These are phyloP conservation scores for Tragelaphus scriptus DNA, from an alignment of 2,113 vertebrate species.

Conservation along the genomic window DNA sequence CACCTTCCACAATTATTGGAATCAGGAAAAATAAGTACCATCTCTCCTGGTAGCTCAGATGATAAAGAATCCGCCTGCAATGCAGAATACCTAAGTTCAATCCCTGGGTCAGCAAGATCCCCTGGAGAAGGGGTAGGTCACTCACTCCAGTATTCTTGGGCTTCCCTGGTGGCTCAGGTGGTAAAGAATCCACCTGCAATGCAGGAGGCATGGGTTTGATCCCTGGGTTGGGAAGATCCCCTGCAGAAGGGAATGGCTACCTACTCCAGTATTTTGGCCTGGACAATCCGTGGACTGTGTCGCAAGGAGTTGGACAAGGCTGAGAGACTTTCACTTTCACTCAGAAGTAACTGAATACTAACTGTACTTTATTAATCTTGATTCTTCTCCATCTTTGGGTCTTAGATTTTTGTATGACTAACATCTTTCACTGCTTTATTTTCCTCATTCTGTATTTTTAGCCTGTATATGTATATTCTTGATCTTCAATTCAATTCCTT, in stretches of 20 bases:
- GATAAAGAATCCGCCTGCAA: accelerated
- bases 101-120: not conserved
- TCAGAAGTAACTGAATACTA: not conserved
- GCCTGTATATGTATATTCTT: not conserved
- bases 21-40: not conserved
- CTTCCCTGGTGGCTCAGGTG: not conserved
- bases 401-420: not conserved
- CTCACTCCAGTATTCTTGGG: not conserved
- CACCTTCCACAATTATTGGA: not conserved
- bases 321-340: not conserved
- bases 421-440: not conserved
- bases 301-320: not conserved
- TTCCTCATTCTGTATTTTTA: not conserved
- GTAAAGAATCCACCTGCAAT: not conserved
- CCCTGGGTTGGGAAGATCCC: not conserved
- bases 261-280: not conserved
- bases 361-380: not conserved
- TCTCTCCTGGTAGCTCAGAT: not conserved
- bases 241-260: not conserved
- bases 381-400: not conserved
- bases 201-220: not conserved
- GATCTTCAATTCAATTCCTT: not conserved
- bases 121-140: not conserved
- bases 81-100: not conserved
- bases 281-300: not conserved